phyloP scores from a whole-genome alignment of 2,797 vertebrate genomes.

The Erethizon dorsatum region DNA sequence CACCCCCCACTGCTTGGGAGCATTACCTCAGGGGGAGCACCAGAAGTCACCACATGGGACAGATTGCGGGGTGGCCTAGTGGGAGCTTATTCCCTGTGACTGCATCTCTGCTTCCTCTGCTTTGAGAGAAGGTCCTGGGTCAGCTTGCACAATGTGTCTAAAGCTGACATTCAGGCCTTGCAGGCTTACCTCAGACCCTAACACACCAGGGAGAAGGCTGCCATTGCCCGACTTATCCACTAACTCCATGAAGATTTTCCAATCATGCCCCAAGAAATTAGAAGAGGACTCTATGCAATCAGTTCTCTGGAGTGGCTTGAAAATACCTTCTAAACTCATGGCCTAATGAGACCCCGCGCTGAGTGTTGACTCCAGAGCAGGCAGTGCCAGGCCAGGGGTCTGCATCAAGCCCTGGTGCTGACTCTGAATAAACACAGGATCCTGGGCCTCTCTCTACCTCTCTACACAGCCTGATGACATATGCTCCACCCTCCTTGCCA shows the following conservation, averaged over 20 bases:
- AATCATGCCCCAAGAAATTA: not conserved
- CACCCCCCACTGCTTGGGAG: not conserved
- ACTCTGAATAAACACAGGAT: not conserved
- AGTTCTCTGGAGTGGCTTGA: not conserved
- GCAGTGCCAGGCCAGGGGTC: not conserved
- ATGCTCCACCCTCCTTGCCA: no score
- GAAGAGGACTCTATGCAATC: not conserved
- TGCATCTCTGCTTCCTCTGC: not conserved
- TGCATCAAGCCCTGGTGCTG: not conserved
- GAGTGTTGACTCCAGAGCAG: not conserved
- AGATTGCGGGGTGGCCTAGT: not conserved
- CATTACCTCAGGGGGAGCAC: not conserved
- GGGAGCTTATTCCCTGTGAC: constrained; percentile 9
- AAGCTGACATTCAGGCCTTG: not conserved
- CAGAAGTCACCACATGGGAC: not conserved
- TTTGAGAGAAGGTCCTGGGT: not conserved
- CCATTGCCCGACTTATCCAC: not conserved
- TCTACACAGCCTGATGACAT: not conserved
- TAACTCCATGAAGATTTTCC: not conserved
- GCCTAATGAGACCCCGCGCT: not conserved
- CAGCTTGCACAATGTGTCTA: not conserved
- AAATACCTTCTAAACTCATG: not conserved
- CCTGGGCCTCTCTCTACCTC: not conserved
- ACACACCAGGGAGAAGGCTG: not conserved
- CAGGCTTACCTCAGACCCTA: not conserved